These are phyloP conservation scores for Amphipoea lucens DNA, from an alignment of 2,888 invertebrate species.

Conservation along the genomic window DNA sequence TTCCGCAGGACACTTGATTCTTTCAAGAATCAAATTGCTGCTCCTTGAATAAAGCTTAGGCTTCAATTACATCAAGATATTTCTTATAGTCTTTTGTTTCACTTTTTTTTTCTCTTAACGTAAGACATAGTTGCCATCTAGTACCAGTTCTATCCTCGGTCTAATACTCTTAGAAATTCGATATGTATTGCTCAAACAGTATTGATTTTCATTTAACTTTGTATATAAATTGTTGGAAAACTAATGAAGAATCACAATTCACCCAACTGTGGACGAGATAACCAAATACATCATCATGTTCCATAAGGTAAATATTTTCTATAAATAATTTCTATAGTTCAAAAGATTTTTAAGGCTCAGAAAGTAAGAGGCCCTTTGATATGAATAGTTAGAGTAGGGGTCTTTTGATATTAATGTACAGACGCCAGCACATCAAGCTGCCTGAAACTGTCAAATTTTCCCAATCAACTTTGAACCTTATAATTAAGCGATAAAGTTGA, in stretches of 20 bases:
- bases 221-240: slow-evolving; percentile 83
- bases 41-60: slow-evolving; percentile 24
- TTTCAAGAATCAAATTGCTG: not conserved
- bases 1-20: not conserved
- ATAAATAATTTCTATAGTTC: slow-evolving; percentile 15
- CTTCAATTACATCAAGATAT: slow-evolving; percentile 24
- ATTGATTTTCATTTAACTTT: slow-evolving; percentile 84
- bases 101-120: not conserved
- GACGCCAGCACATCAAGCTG: no score
- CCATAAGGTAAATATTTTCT: slow-evolving; percentile 73
- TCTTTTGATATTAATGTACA: not conserved
- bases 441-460: no score
- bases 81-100: not conserved
- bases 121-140: slow-evolving; percentile 23
- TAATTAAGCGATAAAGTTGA: no score
- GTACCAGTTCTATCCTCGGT: slow-evolving; percentile 66
- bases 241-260: slow-evolving; percentile 76
- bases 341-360: not conserved
- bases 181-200: slow-evolving; percentile 83
- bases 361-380: not conserved
- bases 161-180: slow-evolving; percentile 77
- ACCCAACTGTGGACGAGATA: slow-evolving; percentile 55
- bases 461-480: no score
- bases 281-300: slow-evolving; percentile 72
- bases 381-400: not conserved